Percentiles rank a stretch among this genome's conserved stretches.
phyloP scores from a whole-genome alignment of 2,797 vertebrate genomes.

The Hypotaenidia okinawae region DNA sequence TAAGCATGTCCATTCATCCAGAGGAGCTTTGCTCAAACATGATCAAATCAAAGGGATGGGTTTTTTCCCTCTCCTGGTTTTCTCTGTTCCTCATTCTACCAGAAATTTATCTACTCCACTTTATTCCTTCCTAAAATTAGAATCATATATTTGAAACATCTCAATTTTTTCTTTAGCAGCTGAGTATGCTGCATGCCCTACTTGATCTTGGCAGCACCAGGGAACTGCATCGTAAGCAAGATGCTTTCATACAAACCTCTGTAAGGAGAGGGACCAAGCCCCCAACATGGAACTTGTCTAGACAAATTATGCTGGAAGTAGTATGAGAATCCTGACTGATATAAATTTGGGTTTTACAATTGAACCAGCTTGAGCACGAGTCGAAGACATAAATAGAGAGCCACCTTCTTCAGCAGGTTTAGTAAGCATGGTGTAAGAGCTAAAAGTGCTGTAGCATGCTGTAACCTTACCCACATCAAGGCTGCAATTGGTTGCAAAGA shows the following conservation, averaged over 20 bases:
- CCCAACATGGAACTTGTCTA: not conserved
- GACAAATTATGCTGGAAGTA: not conserved
- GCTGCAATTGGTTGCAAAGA: not conserved
- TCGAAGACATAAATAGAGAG: not conserved
- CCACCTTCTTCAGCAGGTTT: not conserved
- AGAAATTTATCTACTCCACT: not conserved
- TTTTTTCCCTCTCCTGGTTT: not conserved
- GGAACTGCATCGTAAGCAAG: not conserved
- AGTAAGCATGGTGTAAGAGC: not conserved
- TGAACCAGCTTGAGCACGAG: not conserved
- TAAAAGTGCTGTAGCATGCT: not conserved
- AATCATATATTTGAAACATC: not conserved
- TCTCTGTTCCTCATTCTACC: not conserved
- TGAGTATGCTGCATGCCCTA: not conserved
- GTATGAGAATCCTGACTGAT: not conserved
- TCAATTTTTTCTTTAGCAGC: not conserved
- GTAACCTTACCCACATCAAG: not conserved
- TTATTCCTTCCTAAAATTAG: not conserved
- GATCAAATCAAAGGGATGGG: not conserved
- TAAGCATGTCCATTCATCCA: not conserved
- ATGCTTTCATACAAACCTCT: not conserved
- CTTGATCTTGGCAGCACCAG: not conserved
- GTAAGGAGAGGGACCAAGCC: not conserved
- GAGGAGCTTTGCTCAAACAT: slow-evolving; percentile 23
- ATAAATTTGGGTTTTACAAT: not conserved